Evolutionary conservation across 2,888 invertebrate genomes (phyloP), one percentile per base, ranked within the genome.

Genomic region (Onthophagus sagittarius): DNA sequence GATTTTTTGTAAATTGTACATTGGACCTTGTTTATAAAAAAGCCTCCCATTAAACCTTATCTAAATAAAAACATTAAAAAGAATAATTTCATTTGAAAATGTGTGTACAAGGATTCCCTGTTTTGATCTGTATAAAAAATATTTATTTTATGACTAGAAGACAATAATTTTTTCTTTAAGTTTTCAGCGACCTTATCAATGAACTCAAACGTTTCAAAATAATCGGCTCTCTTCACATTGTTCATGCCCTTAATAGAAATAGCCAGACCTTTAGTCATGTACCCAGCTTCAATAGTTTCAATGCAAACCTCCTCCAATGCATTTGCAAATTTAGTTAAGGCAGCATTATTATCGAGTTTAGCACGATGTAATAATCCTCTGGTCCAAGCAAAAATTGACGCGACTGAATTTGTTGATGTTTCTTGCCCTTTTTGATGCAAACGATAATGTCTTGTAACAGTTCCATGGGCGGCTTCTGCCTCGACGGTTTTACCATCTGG

Each of bases 371-470:
- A 86, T 3, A 99, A 88, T 69, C 98, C 99, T 79, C 93, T 90
- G 0, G 97, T 96, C 99, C 99, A 99, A 0, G 99, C 99, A 86
- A 98, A 99, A 82, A 99, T 99, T 0, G 98, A 99, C 15, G 99
- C 99, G 82, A 99, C 98, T 0, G 99, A 97, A 86, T 99, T 99
- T 70, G 99, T 99, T 33, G 98, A 98, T 0, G 99, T 99, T 87
- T 98, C 98, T 85, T 98, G 94, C 77, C 98, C 98, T 89, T 97
- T 90, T 87, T 95, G 92, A 87, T 98, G 90, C 87, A 93, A 90
- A 71, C n/a, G n/a, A n/a, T n/a, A n/a, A n/a, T n/a, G n/a, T n/a
- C n/a, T n/a, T n/a, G n/a, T n/a, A n/a, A n/a, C n/a, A n/a, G n/a
- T n/a, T n/a, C n/a, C n/a, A n/a, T n/a, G n/a, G n/a, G n/a, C n/a